A percentile compares a stretch with the other conserved stretches of the same genome.
Conservation (phyloP, 2,797 vertebrate genomes). For the Leptoclinus maculatus region DNA sequence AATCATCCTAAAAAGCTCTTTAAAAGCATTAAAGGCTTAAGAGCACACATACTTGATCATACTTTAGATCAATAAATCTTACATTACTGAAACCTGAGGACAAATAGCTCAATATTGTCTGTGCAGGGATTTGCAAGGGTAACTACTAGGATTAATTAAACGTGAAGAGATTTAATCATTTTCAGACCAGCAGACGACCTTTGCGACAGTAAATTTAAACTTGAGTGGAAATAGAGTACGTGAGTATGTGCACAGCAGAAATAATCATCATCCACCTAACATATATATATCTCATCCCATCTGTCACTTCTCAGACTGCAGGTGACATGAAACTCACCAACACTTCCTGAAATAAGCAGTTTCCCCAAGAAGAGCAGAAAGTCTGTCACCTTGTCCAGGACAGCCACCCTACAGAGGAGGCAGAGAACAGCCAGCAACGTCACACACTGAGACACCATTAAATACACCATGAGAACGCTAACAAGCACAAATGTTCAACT, state of each 20-base stretch:
- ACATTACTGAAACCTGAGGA: not conserved
- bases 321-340: conserved; percentile 87
- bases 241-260: not conserved
- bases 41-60: not conserved
- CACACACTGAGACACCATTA: not conserved
- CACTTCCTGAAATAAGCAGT: conserved; percentile 92
- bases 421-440: conserved; percentile 22
- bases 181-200: not conserved
- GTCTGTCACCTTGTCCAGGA: conserved; percentile 95
- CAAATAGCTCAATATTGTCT: not conserved
- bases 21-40: not conserved
- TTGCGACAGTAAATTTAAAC: not conserved
- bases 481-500: not conserved
- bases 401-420: conserved; percentile 86
- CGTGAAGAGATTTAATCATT: not conserved
- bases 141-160: conserved; percentile 1
- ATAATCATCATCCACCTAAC: not conserved
- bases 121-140: not conserved
- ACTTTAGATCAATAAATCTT: not conserved
- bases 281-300: conserved; percentile 12
- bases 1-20: not conserved
- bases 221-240: not conserved
- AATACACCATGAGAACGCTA: not conserved
- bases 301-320: conserved; percentile 4
- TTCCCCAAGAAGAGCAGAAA: conserved; percentile 96